Base-by-base conservation (phyloP, 2,888 invertebrate genomes). In the Pilophorus perplexus region DNA sequence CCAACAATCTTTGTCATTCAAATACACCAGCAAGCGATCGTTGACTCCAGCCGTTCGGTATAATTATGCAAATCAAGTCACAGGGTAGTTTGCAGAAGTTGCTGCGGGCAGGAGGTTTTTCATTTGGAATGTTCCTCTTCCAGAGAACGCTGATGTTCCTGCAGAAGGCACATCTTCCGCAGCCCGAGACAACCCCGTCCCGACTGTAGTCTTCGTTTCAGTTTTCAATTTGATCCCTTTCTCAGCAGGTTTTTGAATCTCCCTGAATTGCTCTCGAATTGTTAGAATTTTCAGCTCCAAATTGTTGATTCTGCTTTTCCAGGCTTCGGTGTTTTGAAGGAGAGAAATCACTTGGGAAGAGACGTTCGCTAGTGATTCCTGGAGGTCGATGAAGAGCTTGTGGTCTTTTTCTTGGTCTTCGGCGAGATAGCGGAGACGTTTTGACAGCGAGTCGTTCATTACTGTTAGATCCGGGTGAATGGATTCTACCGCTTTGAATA, bases 361-460 rank as follows among this genome's bases (percentile, higher is more conserved):
- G 42, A 59, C 8, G 25, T 59, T 59, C 1, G 23, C 59, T 20
- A 59, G 23, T 5, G 59, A 40, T 42, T 59, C 59, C 42, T 59
- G 59, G 1, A 59, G 27, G 18, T 42, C 27, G 16, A 40, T 38
- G 8, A 59, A n/a, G 23, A 59, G 22, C 23, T 59, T 40, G 18
- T 59, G 59, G 27, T 59, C 59, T 42, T 42, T 23, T 23, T 59
- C 42, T 42, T 42, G 42, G 16, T 59, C 59, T 16, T 59, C 23
- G 6, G 8, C n/a, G 4, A 22, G 23, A n/a, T 59, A 59, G 10
- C 59, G 27, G 23, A 59, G 27, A 2, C 27, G 23, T 42, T 40
- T 40, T 3, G 59, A 25, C 2, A 59, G 22, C 8, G 40, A 25
- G 10, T 42, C 59, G 27, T 59, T 59, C 14, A 59, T 8, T 14